Percentiles rank a stretch among this genome's conserved stretches.
Conservation (phyloP, 1,140 invertebrate genomes). For the Chrysopa pallens region DNA sequence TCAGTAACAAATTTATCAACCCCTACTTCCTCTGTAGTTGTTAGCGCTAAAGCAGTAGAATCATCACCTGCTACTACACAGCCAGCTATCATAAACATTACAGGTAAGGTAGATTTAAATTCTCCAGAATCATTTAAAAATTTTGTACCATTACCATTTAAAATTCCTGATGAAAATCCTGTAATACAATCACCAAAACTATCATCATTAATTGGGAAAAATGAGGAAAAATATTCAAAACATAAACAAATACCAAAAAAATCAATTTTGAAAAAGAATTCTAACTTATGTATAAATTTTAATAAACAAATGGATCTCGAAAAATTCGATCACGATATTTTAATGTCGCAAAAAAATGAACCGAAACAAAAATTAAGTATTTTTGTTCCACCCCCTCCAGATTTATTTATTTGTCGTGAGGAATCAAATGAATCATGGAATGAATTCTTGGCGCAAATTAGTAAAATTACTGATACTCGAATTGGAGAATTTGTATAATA, state of each 20-base stretch:
- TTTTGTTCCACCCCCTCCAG: background rate
- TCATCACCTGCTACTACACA: background rate
- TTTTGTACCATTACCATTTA: background rate
- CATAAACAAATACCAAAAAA: background rate
- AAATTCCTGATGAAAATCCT: background rate
- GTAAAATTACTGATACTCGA: background rate
- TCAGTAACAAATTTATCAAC: slow-evolving; percentile 12
- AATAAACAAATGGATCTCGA: too few species aligned
- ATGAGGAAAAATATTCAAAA: slow-evolving; percentile 1
- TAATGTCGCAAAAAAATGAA: too few species aligned
- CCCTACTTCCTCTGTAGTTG: slow-evolving; percentile 19
- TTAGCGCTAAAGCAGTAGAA: slow-evolving; percentile 9
- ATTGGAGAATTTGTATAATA: slow-evolving; percentile 1
- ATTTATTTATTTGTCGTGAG: background rate
- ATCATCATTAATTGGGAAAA: background rate
- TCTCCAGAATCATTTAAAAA: background rate
- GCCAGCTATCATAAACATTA: background rate
- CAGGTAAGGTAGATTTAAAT: slow-evolving; percentile 2
- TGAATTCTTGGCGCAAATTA: background rate
- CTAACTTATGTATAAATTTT: too few species aligned
- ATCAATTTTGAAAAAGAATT: too few species aligned
- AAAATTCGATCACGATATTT: too few species aligned
- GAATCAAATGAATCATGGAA: slow-evolving; percentile 1
- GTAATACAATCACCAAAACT: background rate
- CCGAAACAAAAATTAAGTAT: background rate